Evolutionary conservation across 2,113 vertebrate species (phyloP).

Genomic region (Tympanuchus pallidicinctus): DNA sequence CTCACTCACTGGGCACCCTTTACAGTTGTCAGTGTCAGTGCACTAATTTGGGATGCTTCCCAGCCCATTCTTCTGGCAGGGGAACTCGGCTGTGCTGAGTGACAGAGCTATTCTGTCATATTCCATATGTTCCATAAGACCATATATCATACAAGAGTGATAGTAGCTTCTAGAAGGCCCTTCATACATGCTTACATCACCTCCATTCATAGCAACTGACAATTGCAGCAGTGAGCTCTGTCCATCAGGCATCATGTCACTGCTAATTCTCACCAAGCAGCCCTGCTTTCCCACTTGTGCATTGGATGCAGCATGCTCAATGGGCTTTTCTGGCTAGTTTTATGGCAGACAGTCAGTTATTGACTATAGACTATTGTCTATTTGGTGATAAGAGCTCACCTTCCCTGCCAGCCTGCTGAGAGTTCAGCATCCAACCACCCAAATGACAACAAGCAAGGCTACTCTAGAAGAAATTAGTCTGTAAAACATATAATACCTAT

Average conservation of each 20-base stretch:
- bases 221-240: not conserved
- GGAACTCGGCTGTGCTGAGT: not conserved
- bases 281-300: not conserved
- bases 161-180: not conserved
- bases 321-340: too few species aligned
- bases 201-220: not conserved
- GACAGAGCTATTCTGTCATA: not conserved
- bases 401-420: not conserved
- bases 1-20: accelerated
- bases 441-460: not conserved
- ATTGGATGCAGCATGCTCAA: not conserved
- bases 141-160: not conserved
- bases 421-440: not conserved
- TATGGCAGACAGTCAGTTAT: too few species aligned
- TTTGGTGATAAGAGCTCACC: not conserved
- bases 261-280: not conserved
- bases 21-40: not conserved
- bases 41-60: not conserved
- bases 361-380: too few species aligned
- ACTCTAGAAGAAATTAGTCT: not conserved
- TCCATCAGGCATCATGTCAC: not conserved
- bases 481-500: not conserved
- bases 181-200: not conserved
- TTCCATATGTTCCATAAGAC: not conserved
- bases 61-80: not conserved